Evolutionary conservation across 2,113 vertebrate genomes (phyloP).

Genomic region (Phainopepla nitens): DNA sequence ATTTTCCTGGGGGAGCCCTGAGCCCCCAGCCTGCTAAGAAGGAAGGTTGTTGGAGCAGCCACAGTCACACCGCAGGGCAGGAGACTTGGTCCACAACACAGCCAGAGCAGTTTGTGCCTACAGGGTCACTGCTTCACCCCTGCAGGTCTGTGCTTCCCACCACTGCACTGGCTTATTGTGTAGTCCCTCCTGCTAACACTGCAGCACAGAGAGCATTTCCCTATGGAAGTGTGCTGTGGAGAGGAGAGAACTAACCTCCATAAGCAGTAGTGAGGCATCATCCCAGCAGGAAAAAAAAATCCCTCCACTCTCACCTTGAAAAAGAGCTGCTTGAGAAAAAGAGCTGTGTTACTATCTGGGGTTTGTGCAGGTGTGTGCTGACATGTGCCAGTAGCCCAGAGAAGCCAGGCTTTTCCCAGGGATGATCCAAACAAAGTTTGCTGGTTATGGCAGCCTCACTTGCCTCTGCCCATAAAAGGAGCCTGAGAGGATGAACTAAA

Average conservation of each 20-base stretch:
- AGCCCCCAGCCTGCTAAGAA: neutral
- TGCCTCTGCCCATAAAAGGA: neutral
- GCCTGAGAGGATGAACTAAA: neutral
- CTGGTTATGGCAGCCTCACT: neutral
- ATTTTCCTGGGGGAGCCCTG: neutral
- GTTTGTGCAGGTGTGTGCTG: neutral
- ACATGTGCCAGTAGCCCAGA: rapidly evolving
- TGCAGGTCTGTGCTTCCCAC: neutral
- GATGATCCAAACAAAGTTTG: neutral
- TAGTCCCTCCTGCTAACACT: too few species aligned
- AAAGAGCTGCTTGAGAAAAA: neutral
- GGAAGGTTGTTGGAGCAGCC: neutral
- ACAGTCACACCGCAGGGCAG: rapidly evolving
- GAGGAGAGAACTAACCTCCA: neutral
- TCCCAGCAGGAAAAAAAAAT: neutral
- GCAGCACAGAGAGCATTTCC: neutral
- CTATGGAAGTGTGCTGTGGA: neutral
- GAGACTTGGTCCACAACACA: too few species aligned
- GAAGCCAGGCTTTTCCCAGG: neutral
- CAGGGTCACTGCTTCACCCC: neutral
- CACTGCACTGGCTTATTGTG: neutral
- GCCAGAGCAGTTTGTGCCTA: neutral
- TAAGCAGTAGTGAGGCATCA: neutral
- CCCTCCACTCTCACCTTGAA: neutral
- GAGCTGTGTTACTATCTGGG: neutral